Base-by-base conservation (phyloP, 2,888 invertebrate genomes). In the Dendrolimus houi region DNA sequence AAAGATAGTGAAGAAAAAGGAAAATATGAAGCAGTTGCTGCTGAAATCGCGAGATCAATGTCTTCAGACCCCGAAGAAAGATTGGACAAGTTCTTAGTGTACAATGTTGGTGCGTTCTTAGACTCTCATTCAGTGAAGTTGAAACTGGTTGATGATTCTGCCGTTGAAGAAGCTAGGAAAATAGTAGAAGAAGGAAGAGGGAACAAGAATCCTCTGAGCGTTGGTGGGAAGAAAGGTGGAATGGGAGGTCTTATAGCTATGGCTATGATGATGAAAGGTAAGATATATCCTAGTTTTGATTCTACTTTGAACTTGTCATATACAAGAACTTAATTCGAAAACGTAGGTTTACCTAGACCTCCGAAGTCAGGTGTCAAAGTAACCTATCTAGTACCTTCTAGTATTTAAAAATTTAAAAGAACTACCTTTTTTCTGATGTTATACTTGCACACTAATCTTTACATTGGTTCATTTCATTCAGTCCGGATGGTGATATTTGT, bases 21-120 rank as follows among this genome's bases (percentile, higher is more conserved):
- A 55, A 89, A 95, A 55, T 92, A 93, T 14, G 77, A 79, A 54
- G 61, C 72, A 0, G 71, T 76, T 59, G 92, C 94, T 7, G 87
- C 74, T 67, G 94, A 95, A 69, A 79, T 95, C 1, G 94, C 95
- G 0, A 91, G 94, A 63, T 94, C 94, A 55, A 93, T 94, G 68
- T 94, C 95, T 0, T 92, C 94, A 57, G 94, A 95, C 70, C 92
- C 94, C 1, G 94, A 94, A 68, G 94, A 93, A 12, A 91, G 94
- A 12, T 79, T 96, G 57, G 95, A 96, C 73, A 94, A 94, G 10
- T 94, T 93, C 67, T 90, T 96, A 52, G 71, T 95, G 64, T 94
- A 93, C 65, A 94, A 94, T 70, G 80, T 96, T 52, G 92, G 93
- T 17, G 92, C 92, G 54, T 94, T 95, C 65, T 74, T 96, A 56